A percentile compares a stretch with the other conserved stretches of the same genome.
Evolutionary conservation across 2,888 invertebrate species (phyloP).

Genomic region (Augiades crinisus): DNA sequence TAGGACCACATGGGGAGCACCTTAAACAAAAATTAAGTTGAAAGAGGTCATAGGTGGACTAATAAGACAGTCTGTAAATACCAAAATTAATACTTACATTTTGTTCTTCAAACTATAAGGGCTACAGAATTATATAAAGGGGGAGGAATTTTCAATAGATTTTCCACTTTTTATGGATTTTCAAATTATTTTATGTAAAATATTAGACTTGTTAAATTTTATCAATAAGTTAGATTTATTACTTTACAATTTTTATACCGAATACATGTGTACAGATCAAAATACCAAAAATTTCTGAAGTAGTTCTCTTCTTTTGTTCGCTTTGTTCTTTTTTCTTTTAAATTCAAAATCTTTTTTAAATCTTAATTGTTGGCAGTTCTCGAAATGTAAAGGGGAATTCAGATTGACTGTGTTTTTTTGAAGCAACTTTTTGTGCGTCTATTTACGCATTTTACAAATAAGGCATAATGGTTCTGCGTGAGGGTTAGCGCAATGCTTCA

Average conservation of each 20-base stretch:
- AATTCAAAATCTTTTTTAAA: slow-evolving; percentile 34
- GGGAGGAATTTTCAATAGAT: slow-evolving; percentile 31
- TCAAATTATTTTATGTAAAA: slow-evolving; percentile 29
- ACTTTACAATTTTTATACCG: slow-evolving; percentile 44
- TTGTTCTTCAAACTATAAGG: slow-evolving; percentile 8
- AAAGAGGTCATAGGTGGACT: too few species aligned
- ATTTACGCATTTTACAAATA: slow-evolving; percentile 52
- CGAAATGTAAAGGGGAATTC: slow-evolving; percentile 7
- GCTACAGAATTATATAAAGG: slow-evolving; percentile 16
- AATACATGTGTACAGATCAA: slow-evolving; percentile 49
- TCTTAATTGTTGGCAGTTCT: slow-evolving; percentile 24
- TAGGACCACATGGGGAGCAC: slow-evolving; percentile 74
- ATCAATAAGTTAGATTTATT: slow-evolving; percentile 35
- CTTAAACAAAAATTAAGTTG: too few species aligned
- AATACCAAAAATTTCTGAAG: slow-evolving; percentile 47
- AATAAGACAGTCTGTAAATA: not conserved
- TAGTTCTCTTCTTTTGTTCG: slow-evolving; percentile 26
- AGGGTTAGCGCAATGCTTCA: slow-evolving; percentile 54
- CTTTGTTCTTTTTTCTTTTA: slow-evolving; percentile 40
- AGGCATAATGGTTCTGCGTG: slow-evolving; percentile 57
- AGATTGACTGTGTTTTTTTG: not conserved
- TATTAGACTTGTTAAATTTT: slow-evolving; percentile 33
- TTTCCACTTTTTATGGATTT: slow-evolving; percentile 38
- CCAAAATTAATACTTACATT: slow-evolving; percentile 31
- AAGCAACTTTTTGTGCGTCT: not conserved